Percentiles rank a stretch among this genome's conserved stretches.
phyloP scores from a whole-genome alignment of 2,113 vertebrate genomes.

The Chitala chitala region DNA sequence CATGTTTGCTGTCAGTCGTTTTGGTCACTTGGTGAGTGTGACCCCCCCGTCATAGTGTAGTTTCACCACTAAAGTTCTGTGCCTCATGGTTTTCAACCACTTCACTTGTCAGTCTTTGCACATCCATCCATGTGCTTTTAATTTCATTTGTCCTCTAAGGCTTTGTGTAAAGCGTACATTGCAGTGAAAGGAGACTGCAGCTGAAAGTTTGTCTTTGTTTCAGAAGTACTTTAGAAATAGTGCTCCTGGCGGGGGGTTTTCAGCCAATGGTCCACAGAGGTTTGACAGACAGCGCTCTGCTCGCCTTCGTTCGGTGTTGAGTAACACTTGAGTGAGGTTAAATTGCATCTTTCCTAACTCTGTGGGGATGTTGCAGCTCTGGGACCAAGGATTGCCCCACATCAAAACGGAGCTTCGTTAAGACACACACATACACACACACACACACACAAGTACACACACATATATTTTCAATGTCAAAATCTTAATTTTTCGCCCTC shows the following conservation, averaged over 20 bases:
- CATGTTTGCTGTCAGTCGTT: too few relatives aligned
- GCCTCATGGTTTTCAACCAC: too few relatives aligned
- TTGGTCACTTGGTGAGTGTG: too few relatives aligned
- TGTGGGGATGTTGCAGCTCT: constrained; percentile 64
- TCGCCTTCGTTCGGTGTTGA: constrained; percentile 45
- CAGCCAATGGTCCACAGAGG: background rate
- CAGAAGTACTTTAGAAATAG: too few relatives aligned
- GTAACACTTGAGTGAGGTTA: constrained; percentile 58
- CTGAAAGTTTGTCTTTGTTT: background rate
- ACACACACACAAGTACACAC: constrained; percentile 37
- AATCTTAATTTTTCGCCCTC: background rate
- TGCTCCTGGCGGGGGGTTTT: background rate
- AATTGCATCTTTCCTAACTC: constrained; percentile 67
- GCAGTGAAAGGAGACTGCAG: too few relatives aligned
- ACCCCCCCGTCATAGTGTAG: too few relatives aligned
- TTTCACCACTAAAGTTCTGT: too few relatives aligned
- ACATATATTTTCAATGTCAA: background rate
- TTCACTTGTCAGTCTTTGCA: too few relatives aligned
- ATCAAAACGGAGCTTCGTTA: constrained; percentile 53
- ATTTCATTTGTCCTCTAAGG: too few relatives aligned
- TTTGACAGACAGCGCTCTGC: constrained; percentile 30
- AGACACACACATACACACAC: constrained; percentile 53
- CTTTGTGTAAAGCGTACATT: too few relatives aligned
- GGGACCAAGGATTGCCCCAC: constrained; percentile 69
- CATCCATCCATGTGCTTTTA: too few relatives aligned